Percentiles rank a stretch among this genome's conserved stretches.
These are phyloP conservation scores for Bradypodion pumilum DNA, from an alignment of 2,797 vertebrate genomes.

Conservation along the genomic window DNA sequence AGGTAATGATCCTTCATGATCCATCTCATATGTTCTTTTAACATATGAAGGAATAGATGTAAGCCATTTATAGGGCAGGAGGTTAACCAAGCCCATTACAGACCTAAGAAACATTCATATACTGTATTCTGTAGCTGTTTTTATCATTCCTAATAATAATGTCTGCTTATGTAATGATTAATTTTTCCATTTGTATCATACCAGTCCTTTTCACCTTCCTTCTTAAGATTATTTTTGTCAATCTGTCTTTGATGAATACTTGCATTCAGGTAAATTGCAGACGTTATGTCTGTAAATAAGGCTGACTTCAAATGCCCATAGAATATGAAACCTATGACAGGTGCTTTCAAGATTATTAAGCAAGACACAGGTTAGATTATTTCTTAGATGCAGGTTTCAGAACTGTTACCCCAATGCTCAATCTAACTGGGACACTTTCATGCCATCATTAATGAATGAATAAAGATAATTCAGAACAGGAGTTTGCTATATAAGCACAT, in stretches of 20 bases:
- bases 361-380: not conserved
- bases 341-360: conserved; percentile 26
- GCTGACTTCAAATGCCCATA: not conserved
- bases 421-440: not conserved
- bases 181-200: conserved; percentile 9
- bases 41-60: not conserved
- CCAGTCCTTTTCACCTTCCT: not conserved
- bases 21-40: too few species aligned
- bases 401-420: not conserved
- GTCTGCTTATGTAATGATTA: not conserved
- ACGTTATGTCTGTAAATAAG: conserved; percentile 35
- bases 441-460: accelerated
- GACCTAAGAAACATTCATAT: not conserved
- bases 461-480: too few species aligned
- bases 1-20: too few species aligned
- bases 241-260: too few species aligned
- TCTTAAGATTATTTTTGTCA: not conserved
- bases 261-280: conserved; percentile 36
- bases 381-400: not conserved
- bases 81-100: not conserved
- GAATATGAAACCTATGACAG: not conserved
- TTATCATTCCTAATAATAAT: not conserved
- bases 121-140: not conserved
- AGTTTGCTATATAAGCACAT: too few species aligned
- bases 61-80: not conserved